A percentile compares a stretch with the other conserved stretches of the same genome.
Conservation (phyloP, 2,113 vertebrate species). For the Otocyon megalotis region DNA sequence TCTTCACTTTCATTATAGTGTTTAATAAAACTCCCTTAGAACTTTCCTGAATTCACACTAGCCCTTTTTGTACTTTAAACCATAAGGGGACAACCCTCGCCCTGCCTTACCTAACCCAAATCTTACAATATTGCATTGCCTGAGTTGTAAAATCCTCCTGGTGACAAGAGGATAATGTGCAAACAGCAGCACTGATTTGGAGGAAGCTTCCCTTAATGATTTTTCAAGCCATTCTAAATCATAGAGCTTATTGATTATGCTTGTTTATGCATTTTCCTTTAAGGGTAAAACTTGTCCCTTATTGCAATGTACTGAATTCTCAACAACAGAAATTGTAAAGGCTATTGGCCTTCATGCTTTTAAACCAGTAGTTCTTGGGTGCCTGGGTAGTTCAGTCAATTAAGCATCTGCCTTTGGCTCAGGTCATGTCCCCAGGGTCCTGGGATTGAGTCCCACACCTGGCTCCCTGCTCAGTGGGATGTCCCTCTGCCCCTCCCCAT, state of each 20-base stretch:
- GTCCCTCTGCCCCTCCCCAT: too few species aligned
- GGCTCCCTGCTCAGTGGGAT: too few species aligned
- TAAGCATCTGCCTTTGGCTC: too few species aligned
- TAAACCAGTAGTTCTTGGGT: neutral
- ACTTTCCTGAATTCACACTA: neutral
- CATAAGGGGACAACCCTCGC: neutral
- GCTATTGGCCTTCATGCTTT: neutral
- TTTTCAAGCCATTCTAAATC: slow-evolving; percentile 23
- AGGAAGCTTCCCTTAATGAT: neutral
- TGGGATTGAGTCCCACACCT: too few species aligned
- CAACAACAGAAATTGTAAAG: neutral
- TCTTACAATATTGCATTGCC: neutral
- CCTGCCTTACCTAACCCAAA: neutral
- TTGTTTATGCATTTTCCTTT: neutral
- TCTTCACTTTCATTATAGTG: neutral
- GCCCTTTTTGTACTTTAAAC: neutral
- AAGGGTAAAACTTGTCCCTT: neutral
- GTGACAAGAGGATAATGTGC: neutral
- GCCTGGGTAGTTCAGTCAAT: too few species aligned
- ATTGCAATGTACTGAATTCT: neutral
- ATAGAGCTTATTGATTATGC: neutral
- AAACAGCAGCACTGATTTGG: neutral
- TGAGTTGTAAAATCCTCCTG: neutral
- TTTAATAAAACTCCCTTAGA: neutral
- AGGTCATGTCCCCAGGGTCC: too few species aligned